Evolutionary conservation across 1,140 invertebrate genomes (phyloP), one percentile per base, ranked within the genome.

Genomic region (Matsumurasca onukii): DNA sequence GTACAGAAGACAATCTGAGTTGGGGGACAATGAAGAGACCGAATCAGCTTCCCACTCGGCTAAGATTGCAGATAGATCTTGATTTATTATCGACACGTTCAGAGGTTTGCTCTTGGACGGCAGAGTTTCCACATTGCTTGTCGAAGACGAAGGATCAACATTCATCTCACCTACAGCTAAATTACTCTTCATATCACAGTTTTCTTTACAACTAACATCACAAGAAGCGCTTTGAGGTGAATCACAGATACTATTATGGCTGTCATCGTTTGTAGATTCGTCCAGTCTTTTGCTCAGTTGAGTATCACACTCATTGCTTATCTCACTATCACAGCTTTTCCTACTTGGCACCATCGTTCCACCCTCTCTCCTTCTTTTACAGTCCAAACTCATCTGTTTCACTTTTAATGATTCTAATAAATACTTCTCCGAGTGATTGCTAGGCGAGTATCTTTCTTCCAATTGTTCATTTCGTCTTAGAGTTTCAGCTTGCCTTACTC

Each of bases 1-100:
- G 24, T 29, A 27, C 3, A 59, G 22, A n/a, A 45, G 13, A 20
- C 45, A 24, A 17, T 68, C 67, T 1, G 57, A 62, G 22, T 59
- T 61, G 3, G 67, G 67, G 9, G 67, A 68, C 39, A 61, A 20
- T 13, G 66, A 67, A 25, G 67, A 68, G 1, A 68, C 39, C 12
- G 67, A 68, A 25, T 68, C 67, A 20, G 57, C 67, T 51, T 68
- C 67, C 67, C 67, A 68, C 12, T 68, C 67, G 24, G 55, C 57
- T 15, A 68, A 30, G 9, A 66, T 66, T 9, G 45, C 45, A 17
- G 31, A 45, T 13, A 65, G 34, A 27, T 65, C 34, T 12, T 31
- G 62, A 24, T 65, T 65, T n/a, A 65, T 65, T 24, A 45, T 39
- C 13, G 55, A 59, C 5, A 59, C 25, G 9, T 59, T 27, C 25